Percentiles rank a stretch among this genome's conserved stretches.
These are phyloP conservation scores for Napeogenes sylphis DNA, from an alignment of 2,888 invertebrate genomes.

Conservation along the genomic window DNA sequence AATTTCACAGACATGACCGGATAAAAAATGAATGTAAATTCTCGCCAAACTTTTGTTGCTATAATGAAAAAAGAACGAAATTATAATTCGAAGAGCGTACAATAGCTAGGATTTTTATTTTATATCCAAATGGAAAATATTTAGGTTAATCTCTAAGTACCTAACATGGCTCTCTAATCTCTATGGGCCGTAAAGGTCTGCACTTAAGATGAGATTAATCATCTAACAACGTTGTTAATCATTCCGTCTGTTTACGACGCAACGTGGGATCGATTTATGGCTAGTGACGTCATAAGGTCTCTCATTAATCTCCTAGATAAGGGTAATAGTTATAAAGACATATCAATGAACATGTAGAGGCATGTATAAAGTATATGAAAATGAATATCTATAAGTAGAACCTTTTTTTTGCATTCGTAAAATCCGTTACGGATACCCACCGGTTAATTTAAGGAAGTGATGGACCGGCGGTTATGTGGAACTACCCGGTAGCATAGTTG, in stretches of 20 bases:
- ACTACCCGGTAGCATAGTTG: no score
- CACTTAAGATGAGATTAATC: conserved; percentile 6
- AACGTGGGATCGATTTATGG: not conserved
- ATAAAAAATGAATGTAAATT: conserved; percentile 25
- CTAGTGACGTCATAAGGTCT: conserved; percentile 1
- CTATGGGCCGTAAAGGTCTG: conserved; percentile 1
- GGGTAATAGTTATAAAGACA: not conserved
- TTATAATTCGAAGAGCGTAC: not conserved
- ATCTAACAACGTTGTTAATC: conserved; percentile 3
- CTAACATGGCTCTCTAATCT: not conserved
- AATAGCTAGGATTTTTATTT: not conserved
- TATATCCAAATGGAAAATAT: not conserved
- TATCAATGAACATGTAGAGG: not conserved
- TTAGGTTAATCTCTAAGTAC: not conserved
- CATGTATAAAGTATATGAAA: not conserved
- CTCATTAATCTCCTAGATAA: conserved; percentile 1
- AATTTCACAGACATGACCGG: conserved; percentile 27
- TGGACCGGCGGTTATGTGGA: no score
- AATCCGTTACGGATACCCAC: no score
- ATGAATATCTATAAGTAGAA: no score
- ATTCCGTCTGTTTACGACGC: conserved; percentile 1
- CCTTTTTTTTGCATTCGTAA: no score
- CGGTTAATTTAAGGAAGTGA: no score
- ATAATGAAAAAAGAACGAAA: not conserved
- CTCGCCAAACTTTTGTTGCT: conserved; percentile 13